These are phyloP conservation scores for Cataglyphis livida DNA, from an alignment of 2,888 invertebrate species.

Conservation along the genomic window DNA sequence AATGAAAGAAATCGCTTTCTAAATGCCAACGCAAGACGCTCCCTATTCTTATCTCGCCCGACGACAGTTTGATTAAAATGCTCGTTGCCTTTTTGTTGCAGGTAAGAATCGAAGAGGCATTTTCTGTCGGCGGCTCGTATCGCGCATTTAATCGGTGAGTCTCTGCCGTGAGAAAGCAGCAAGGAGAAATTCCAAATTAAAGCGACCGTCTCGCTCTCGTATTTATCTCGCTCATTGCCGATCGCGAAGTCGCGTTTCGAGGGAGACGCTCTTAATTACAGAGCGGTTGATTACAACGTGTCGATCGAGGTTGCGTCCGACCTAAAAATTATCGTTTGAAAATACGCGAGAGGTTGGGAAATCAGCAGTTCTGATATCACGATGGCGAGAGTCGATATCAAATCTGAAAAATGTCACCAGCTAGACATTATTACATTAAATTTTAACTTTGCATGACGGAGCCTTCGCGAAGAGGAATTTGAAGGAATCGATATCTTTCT, in stretches of 20 bases:
- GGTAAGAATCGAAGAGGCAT: constrained; percentile 71
- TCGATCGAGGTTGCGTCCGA: background rate
- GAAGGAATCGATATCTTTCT: background rate
- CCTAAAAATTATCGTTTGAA: constrained; percentile 51
- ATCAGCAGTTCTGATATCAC: constrained; percentile 45
- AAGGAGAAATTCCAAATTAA: constrained; percentile 77
- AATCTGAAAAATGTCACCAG: constrained; percentile 79
- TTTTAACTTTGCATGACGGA: constrained; percentile 69
- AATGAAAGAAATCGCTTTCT: constrained; percentile 54
- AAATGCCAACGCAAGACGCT: constrained; percentile 54
- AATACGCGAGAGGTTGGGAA: background rate
- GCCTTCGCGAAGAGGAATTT: constrained; percentile 57
- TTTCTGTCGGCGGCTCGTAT: constrained; percentile 60
- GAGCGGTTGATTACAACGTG: constrained; percentile 31
- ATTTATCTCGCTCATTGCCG: constrained; percentile 56
- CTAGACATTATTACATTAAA: constrained; percentile 78
- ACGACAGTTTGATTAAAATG: constrained; percentile 66
- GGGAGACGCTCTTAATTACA: constrained; percentile 61
- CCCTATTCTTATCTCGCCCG: constrained; percentile 53
- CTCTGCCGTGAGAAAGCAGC: constrained; percentile 56
- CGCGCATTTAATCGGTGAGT: constrained; percentile 67
- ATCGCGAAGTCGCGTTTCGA: constrained; percentile 38
- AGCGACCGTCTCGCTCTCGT: constrained; percentile 58
- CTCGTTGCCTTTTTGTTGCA: constrained; percentile 74
- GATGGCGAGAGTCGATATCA: constrained; percentile 72